Percentiles rank a stretch among this genome's conserved stretches.
Conservation (phyloP, 2,888 invertebrate genomes). For the Muschampia plurimacula region DNA sequence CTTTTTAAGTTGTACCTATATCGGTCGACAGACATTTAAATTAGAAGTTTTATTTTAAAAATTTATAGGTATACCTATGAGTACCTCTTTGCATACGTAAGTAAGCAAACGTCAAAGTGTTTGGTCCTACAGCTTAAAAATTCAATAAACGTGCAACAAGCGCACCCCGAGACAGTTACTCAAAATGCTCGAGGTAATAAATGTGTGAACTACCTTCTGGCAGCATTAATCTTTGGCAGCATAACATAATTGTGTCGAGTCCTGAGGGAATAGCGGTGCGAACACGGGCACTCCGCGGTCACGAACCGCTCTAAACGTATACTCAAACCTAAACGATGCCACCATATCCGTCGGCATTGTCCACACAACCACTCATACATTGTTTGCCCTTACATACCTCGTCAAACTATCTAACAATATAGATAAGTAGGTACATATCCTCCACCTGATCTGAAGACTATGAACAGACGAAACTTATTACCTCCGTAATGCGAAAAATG, state of each 20-base stretch:
- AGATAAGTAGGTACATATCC: not conserved
- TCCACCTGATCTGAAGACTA: too few species aligned
- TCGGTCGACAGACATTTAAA: too few species aligned
- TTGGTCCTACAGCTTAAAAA: conserved; percentile 2
- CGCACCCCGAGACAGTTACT: conserved; percentile 16
- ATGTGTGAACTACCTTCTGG: conserved; percentile 37
- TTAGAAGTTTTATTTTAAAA: too few species aligned
- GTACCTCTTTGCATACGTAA: not conserved
- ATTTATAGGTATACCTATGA: too few species aligned
- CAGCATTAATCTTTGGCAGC: conserved; percentile 55
- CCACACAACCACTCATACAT: conserved; percentile 61
- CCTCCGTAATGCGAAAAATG: too few species aligned
- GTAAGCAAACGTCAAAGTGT: not conserved
- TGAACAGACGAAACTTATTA: too few species aligned
- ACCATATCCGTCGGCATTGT: conserved; percentile 75
- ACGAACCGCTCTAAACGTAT: conserved; percentile 80
- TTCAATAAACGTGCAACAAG: conserved; percentile 12
- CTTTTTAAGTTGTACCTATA: too few species aligned
- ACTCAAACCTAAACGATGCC: conserved; percentile 77
- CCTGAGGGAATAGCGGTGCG: conserved; percentile 69
- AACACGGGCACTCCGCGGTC: conserved; percentile 67
- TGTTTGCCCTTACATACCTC: not conserved
- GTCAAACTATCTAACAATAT: not conserved
- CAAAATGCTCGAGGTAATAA: conserved; percentile 22
- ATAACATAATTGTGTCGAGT: conserved; percentile 76